Evolutionary conservation across 2,113 vertebrate genomes (phyloP), one percentile per base, ranked within the genome.

Genomic region (Patagioenas fasciata): DNA sequence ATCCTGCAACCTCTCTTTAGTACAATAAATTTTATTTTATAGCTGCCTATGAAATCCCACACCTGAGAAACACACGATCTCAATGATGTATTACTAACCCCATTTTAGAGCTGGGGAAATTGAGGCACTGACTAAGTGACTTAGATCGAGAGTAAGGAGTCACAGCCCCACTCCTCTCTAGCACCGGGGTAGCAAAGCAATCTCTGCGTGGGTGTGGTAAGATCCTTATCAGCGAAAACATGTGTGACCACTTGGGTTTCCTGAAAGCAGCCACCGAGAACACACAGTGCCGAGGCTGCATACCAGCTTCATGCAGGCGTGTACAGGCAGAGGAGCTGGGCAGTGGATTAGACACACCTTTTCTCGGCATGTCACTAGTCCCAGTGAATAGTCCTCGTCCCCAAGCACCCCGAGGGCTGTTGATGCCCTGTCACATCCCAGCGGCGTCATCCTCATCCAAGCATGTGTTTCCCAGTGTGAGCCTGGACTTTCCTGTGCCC

Each of bases 261-360:
- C 91, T 34, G 85, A 88, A 57, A 95, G 82, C 88, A 48, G 54
- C 56, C 81, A 4, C 71, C 5, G 25, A 56, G 78, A 85, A 66
- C 36, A 5, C 64, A 6, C 81, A 11, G 50, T 80, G 89, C 84
- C 2, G 66, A 44, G 15, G 1, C 69, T 1, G 62, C 93, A 91
- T 80, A 54, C 78, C 96, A 38, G 88, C 57, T 26, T 5, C 75
- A 25, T 5, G 13, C 77, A 31, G 87, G 73, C 36, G 61, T 91
- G 91, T 51, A 10, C 0, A 13, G 92, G 80, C 72, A 26, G 77
- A 20, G 83, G 34, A 87, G 80, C 78, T 1, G 77, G 34, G 19
- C 6, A 60, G 25, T 34, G 58, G 4, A 26, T 70, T 24, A 13
- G 91, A 66, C 96, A 96, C 96, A 57, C 96, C 96, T 95, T 93